Conservation (phyloP, 2,113 vertebrate genomes). For the Pan troglodytes region NHGRI_mPanTro3-v2.1_pri NC_072411.2:68351501-68352000, state of each 20-base stretch:
- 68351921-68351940: no score
- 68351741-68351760: neutral
- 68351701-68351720: neutral
- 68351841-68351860: no score
- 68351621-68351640: neutral
- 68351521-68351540: neutral
- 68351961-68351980: no score
- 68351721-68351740: neutral
- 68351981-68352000: no score
- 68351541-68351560: neutral
- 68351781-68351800: neutral
- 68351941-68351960: no score
- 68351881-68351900: no score
- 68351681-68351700: neutral
- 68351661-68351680: neutral
- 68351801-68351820: neutral
- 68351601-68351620: neutral
- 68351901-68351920: no score
- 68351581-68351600: neutral
- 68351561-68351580: neutral
- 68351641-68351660: neutral
- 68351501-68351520: neutral
- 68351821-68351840: neutral
- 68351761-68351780: neutral
- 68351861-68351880: no score